A percentile compares a stretch with the other conserved stretches of the same genome.
Evolutionary conservation across 1,140 invertebrate genomes (phyloP).

Genomic region (Micrasema longulum): DNA sequence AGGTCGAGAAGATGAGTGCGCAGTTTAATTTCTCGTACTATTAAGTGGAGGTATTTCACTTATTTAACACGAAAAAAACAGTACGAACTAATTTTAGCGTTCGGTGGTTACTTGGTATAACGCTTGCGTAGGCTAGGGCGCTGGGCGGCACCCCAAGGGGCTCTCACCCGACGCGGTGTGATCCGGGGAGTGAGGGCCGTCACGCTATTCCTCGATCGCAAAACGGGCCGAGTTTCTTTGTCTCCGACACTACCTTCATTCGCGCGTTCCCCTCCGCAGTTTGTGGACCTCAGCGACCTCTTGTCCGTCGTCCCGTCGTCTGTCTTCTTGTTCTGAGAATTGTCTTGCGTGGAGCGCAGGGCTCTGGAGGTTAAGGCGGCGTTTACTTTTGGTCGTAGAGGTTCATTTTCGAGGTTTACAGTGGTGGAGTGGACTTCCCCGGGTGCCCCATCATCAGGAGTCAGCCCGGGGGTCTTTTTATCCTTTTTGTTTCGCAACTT

Average conservation of each 20-base stretch:
- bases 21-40: background rate
- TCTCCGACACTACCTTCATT: background rate
- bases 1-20: too few species aligned
- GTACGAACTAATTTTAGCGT: slow-evolving; percentile 14
- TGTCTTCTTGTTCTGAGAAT: slow-evolving; percentile 24
- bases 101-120: slow-evolving; percentile 41
- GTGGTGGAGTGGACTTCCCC: slow-evolving; percentile 50
- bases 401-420: slow-evolving; percentile 42
- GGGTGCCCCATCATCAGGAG: slow-evolving; percentile 29
- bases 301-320: slow-evolving; percentile 35
- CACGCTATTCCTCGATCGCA: slow-evolving; percentile 47
- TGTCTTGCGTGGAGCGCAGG: slow-evolving; percentile 42
- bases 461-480: slow-evolving; percentile 6
- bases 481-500: slow-evolving; percentile 44
- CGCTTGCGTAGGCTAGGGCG: slow-evolving; percentile 49
- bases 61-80: slow-evolving; percentile 9
- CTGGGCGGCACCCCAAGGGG: slow-evolving; percentile 37
- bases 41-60: slow-evolving; percentile 1
- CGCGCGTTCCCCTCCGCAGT: slow-evolving; percentile 15
- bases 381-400: slow-evolving; percentile 1
- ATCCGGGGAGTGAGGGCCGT: slow-evolving; percentile 22
- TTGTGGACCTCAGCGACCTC: slow-evolving; percentile 44
- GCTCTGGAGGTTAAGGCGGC: slow-evolving; percentile 14
- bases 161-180: slow-evolving; percentile 40
- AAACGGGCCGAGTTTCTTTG: slow-evolving; percentile 45